These are phyloP conservation scores for Tragelaphus imberbis DNA, from an alignment of 2,113 vertebrate species.

Conservation along the genomic window DNA sequence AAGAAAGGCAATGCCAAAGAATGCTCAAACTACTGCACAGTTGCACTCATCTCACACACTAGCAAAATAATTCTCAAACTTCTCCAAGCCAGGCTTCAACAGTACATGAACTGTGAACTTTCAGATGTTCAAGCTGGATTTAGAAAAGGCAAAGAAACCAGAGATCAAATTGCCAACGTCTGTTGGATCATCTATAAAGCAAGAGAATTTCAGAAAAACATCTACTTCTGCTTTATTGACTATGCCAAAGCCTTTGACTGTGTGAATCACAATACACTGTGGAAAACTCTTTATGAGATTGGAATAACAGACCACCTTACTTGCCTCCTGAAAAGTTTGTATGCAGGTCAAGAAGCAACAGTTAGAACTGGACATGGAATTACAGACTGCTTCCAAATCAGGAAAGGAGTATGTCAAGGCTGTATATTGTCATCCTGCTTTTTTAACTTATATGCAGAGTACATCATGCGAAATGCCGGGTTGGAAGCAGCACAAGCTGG, in stretches of 20 bases:
- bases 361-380: background rate
- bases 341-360: background rate
- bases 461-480: background rate
- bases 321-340: background rate
- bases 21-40: background rate
- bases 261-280: background rate
- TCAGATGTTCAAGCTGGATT: background rate
- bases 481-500: background rate
- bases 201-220: background rate
- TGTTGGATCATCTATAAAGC: background rate
- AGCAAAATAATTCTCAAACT: background rate
- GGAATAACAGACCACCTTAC: background rate
- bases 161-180: background rate
- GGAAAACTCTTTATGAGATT: background rate
- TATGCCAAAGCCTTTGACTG: background rate
- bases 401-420: background rate
- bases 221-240: background rate
- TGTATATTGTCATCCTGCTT: background rate
- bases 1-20: background rate
- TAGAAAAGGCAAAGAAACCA: background rate
- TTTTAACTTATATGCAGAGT: background rate
- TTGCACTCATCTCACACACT: background rate
- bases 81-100: background rate
- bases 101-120: background rate
- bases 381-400: rapidly evolving